Base-by-base conservation (phyloP, 2,888 invertebrate genomes). In the Hedychridium roseum region DNA sequence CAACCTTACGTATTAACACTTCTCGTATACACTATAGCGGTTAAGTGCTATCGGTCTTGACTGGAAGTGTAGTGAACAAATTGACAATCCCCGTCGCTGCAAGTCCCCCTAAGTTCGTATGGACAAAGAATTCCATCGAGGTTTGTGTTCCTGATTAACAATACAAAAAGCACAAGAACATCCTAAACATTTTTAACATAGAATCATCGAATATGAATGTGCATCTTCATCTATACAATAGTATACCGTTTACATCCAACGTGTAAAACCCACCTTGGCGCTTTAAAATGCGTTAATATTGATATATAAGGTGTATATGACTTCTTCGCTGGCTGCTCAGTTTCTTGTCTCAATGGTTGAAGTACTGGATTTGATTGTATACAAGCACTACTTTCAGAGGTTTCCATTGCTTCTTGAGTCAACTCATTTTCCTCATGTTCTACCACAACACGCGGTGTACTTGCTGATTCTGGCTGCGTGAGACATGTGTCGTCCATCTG, bases 21-120 rank as follows among this genome's bases (percentile, higher is more conserved):
- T 57, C 57, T 60, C 57, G 64, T 60, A 53, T 50, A 50, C 35
- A 46, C 51, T 59, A 60, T 63, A 63, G 66, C 62, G 63, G 58
- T 59, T 54, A 65, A 58, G 52, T 53, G 52, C 68, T 71, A 71
- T 63, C 64, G 62, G 62, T 61, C 66, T 51, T 68, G 71, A 58
- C 60, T 68, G 52, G 59, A 52, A 48, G 64, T 60, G 28, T 74
- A 73, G 62, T 78, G 78, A 58, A 74, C 53, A 57, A 63, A 79
- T 54, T 64, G 70, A 61, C 79, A 79, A 46, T 73, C 76, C 44
- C 64, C 73, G 50, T 79, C 79, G 47, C 65, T 74, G 66, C 79
- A 79, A 44, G 74, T 78, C 47, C 79, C 79, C 73, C 70, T 75
- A 46, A 79, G 64, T 55, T 78, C 76, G 54, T 66, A 79, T 2